Conservation (phyloP, 2,113 vertebrate genomes). For the Smithornis capensis region DNA sequence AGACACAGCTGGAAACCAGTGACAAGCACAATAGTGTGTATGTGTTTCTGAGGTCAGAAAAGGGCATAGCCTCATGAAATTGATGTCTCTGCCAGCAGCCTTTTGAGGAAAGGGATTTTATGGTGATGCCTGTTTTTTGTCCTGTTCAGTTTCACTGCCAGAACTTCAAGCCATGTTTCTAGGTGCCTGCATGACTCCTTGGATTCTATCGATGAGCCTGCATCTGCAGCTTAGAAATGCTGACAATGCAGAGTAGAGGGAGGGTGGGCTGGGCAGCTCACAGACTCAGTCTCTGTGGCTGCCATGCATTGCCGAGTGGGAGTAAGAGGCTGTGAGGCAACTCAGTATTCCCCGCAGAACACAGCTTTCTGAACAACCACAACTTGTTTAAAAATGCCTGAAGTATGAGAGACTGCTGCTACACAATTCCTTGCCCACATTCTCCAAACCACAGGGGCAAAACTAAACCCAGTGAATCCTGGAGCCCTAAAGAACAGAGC, state of each 20-base stretch:
- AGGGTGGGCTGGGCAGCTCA: not conserved
- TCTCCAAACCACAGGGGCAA: not conserved
- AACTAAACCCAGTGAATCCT: not conserved
- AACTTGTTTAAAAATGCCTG: not conserved
- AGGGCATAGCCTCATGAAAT: not conserved
- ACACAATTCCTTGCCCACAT: not conserved
- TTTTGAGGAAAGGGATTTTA: not conserved
- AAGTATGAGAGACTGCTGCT: not conserved
- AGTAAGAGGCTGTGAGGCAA: not conserved
- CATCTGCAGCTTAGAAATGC: not conserved
- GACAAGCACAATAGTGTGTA: not conserved
- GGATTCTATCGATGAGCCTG: accelerated
- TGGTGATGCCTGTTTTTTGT: not conserved
- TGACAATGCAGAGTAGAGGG: not conserved
- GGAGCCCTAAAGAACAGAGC: not conserved
- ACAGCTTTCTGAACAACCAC: not conserved
- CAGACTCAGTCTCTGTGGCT: not conserved
- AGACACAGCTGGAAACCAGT: not conserved
- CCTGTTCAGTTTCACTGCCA: not conserved
- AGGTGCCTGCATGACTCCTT: not conserved
- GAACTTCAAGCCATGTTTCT: not conserved
- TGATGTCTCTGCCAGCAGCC: not conserved
- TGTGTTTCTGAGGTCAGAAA: not conserved
- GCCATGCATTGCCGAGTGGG: not conserved
- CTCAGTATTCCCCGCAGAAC: not conserved